Percentiles rank a stretch among this genome's conserved stretches.
Evolutionary conservation across 2,113 vertebrate genomes (phyloP).

Genomic region (Seriola dumerili): DNA sequence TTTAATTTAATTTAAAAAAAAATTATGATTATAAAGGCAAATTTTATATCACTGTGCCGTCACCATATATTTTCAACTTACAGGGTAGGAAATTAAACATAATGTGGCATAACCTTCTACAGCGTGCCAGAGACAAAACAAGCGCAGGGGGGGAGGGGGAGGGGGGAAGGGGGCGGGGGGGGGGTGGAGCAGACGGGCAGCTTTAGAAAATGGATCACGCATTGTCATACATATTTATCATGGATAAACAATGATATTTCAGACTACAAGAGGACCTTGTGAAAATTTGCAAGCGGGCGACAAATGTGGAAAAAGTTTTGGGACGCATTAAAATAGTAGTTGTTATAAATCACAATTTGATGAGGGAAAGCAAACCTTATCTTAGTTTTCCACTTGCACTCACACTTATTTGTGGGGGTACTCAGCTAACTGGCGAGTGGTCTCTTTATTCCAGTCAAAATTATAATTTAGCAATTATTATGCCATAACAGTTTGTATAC

Average conservation of each 20-base stretch:
- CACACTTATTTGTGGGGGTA: not conserved
- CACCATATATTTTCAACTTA: conserved; percentile 26
- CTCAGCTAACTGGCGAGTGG: not conserved
- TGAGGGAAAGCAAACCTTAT: not conserved
- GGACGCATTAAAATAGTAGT: not conserved
- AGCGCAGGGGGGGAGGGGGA: not conserved
- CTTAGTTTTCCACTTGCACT: conserved; percentile 11
- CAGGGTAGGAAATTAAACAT: conserved; percentile 34
- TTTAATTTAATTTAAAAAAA: no score
- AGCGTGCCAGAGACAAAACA: conserved; percentile 10
- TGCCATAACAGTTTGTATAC: not conserved
- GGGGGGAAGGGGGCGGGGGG: not conserved
- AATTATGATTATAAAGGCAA: conserved; percentile 21
- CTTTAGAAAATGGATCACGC: conserved; percentile 18
- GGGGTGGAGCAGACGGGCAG: conserved; percentile 15
- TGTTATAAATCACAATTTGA: conserved; percentile 2
- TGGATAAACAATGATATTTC: conserved; percentile 33
- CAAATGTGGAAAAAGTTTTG: not conserved
- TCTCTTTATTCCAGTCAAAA: not conserved
- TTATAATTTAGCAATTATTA: conserved; percentile 2
- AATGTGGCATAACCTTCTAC: conserved; percentile 25
- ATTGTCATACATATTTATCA: conserved; percentile 47
- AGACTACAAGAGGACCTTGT: conserved; percentile 29
- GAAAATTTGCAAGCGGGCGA: conserved; percentile 4
- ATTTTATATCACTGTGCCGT: conserved; percentile 6